Evolutionary conservation across 2,113 vertebrate species (phyloP).

Genomic region (Steatornis caripensis): DNA sequence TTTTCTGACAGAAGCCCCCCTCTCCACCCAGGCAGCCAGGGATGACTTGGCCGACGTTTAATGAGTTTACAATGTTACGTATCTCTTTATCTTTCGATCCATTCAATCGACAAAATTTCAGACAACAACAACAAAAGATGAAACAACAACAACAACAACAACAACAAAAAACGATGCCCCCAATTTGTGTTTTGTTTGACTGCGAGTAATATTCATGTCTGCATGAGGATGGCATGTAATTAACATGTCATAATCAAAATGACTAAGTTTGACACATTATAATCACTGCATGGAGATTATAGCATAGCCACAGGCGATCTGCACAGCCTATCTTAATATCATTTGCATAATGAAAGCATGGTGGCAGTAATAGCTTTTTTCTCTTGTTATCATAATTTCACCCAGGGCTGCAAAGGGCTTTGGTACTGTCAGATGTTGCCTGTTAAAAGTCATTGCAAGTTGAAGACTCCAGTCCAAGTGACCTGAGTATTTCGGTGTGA

Average conservation of each 20-base stretch:
- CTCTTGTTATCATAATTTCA: slow-evolving; percentile 99
- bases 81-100: slow-evolving; percentile 69
- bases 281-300: slow-evolving; percentile 99
- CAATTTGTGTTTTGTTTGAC: slow-evolving; percentile 83
- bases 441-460: slow-evolving; percentile 68
- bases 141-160: slow-evolving; percentile 43
- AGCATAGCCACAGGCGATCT: slow-evolving; percentile 89
- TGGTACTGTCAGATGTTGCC: slow-evolving; percentile 84
- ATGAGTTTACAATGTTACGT: slow-evolving; percentile 40
- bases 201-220: slow-evolving; percentile 90
- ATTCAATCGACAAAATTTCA: slow-evolving; percentile 66
- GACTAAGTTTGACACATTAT: slow-evolving; percentile 97
- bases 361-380: slow-evolving; percentile 99
- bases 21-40: neutral
- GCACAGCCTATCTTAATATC: slow-evolving; percentile 97
- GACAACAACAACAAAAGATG: neutral
- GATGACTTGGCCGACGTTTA: neutral
- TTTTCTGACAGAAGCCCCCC: neutral
- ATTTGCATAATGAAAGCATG: slow-evolving; percentile 99
- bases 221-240: slow-evolving; percentile 97
- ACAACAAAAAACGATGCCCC: slow-evolving; percentile 66
- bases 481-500: slow-evolving; percentile 39
- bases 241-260: slow-evolving; percentile 99
- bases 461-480: slow-evolving; percentile 58
- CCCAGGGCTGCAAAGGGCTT: slow-evolving; percentile 93